A percentile compares a stretch with the other conserved stretches of the same genome.
These are phyloP conservation scores for Hetaerina americana DNA, from an alignment of 1,140 invertebrate genomes.

Conservation along the genomic window DNA sequence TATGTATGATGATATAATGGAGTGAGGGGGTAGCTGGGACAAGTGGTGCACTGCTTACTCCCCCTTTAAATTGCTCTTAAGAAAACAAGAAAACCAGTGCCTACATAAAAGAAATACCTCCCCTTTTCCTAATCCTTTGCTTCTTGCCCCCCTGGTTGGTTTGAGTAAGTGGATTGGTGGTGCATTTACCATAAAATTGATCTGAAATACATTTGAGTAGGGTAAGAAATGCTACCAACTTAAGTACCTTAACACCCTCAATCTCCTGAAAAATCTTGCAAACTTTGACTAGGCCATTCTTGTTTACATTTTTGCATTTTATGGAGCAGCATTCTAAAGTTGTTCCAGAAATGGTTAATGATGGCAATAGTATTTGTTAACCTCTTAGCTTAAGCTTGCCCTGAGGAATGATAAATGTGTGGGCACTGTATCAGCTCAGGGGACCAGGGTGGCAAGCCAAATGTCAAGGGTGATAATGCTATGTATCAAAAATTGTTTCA, in stretches of 20 bases:
- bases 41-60: neutral
- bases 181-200: neutral
- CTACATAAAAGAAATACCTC: slow-evolving; percentile 1
- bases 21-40: neutral
- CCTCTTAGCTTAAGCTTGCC: slow-evolving; percentile 10
- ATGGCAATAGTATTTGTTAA: slow-evolving; percentile 14
- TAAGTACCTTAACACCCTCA: neutral
- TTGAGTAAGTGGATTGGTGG: neutral
- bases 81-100: slow-evolving; percentile 1
- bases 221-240: neutral
- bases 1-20: no score
- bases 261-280: neutral
- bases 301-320: neutral
- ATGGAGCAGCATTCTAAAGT: neutral
- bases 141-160: neutral
- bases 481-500: slow-evolving; percentile 6
- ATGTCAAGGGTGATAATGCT: slow-evolving; percentile 13
- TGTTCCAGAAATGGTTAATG: slow-evolving; percentile 4
- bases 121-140: neutral
- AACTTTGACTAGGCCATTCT: neutral
- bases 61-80: neutral
- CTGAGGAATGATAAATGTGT: slow-evolving; percentile 8
- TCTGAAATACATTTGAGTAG: neutral
- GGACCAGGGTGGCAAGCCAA: slow-evolving; percentile 17
- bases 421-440: slow-evolving; percentile 11